phyloP scores from a whole-genome alignment of 2,797 vertebrate genomes.

The Myiotriccus ornatus region DNA sequence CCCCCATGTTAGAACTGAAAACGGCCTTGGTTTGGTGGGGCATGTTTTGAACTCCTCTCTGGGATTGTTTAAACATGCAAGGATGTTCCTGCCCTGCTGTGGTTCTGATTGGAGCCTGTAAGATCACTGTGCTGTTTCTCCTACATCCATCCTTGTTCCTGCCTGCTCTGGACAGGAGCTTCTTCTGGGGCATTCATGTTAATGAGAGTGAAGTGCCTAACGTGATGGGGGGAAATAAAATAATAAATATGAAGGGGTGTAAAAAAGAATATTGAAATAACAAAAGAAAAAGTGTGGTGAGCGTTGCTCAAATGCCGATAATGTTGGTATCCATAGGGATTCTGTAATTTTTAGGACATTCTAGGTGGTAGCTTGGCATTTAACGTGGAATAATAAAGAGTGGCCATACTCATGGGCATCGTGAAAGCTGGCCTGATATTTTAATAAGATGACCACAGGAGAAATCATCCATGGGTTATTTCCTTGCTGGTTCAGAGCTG shows the following conservation, averaged over 20 bases:
- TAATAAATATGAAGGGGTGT: background rate
- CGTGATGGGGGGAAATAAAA: fast-evolving
- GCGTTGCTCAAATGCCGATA: background rate
- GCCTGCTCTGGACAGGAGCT: background rate
- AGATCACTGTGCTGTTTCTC: background rate
- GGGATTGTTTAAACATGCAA: background rate
- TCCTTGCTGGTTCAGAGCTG: background rate
- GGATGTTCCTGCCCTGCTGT: background rate
- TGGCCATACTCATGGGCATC: background rate
- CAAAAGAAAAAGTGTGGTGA: background rate
- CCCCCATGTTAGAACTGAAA: background rate
- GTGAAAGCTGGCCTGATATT: background rate
- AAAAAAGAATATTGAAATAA: background rate
- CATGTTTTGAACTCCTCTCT: background rate
- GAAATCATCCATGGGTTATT: background rate
- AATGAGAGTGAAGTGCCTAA: background rate
- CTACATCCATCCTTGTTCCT: background rate
- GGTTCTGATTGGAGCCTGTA: background rate
- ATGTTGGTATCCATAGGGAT: background rate
- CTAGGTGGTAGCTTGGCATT: background rate
- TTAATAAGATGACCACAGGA: background rate
- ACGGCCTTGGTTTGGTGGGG: fast-evolving
- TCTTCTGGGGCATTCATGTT: background rate
- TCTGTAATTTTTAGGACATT: background rate
- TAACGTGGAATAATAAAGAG: background rate